These are phyloP conservation scores for Drosophila demipolita DNA, from an alignment of 2,888 invertebrate species.

Conservation along the genomic window DNA sequence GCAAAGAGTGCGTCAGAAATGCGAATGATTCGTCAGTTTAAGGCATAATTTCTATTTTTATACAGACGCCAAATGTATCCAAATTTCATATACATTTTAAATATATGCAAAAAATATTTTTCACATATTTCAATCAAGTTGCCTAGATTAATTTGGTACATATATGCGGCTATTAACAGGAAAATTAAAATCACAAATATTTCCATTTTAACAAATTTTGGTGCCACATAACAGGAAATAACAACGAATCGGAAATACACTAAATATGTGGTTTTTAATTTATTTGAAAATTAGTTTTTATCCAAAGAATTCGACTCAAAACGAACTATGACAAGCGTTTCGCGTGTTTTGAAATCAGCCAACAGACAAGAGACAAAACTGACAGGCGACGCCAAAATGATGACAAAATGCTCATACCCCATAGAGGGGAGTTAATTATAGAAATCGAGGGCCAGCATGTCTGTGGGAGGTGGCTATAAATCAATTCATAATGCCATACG, in stretches of 20 bases:
- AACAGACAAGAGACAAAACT: neutral
- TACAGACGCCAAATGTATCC: slow-evolving; percentile 41
- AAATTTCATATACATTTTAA: slow-evolving; percentile 36
- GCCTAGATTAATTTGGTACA: slow-evolving; percentile 29
- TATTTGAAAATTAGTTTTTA: neutral
- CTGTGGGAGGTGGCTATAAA: slow-evolving; percentile 59
- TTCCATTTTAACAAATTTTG: neutral
- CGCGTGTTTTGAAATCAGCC: neutral
- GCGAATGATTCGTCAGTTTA: slow-evolving; percentile 33
- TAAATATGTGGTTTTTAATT: neutral
- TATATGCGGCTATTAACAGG: slow-evolving; percentile 53
- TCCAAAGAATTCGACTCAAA: neutral
- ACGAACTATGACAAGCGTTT: neutral
- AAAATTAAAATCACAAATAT: slow-evolving; percentile 58
- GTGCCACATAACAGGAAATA: neutral
- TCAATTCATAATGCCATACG: slow-evolving; percentile 51
- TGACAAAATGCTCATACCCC: slow-evolving; percentile 28
- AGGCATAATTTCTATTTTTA: slow-evolving; percentile 70
- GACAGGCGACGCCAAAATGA: slow-evolving; percentile 13
- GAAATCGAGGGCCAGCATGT: slow-evolving; percentile 32
- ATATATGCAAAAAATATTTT: slow-evolving; percentile 1
- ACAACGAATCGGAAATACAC: slow-evolving; percentile 37
- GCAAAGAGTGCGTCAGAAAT: slow-evolving; percentile 38
- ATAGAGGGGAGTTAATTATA: slow-evolving; percentile 23
- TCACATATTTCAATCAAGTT: slow-evolving; percentile 36